A percentile compares a stretch with the other conserved stretches of the same genome.
Conservation (phyloP, 2,797 vertebrate species). For the Erethizon dorsatum region DNA sequence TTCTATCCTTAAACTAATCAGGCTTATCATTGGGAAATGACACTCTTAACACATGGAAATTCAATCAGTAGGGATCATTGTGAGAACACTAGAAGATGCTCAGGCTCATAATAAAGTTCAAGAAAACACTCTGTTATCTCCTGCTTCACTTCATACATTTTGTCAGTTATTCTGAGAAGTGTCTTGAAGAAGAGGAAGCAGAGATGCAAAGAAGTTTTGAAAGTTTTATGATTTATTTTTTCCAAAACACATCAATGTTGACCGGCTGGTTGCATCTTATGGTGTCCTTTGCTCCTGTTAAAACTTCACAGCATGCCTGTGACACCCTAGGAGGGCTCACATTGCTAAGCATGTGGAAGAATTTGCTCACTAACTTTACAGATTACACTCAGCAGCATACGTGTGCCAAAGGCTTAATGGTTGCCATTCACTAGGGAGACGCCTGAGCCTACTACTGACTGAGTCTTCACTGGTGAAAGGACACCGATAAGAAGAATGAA, state of each 20-base stretch:
- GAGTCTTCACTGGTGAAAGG: constrained; percentile 61
- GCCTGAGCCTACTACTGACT: not conserved
- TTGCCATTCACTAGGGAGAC: constrained; percentile 54
- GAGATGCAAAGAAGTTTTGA: not conserved
- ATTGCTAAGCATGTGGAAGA: not conserved
- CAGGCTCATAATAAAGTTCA: not conserved
- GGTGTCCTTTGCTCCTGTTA: not conserved
- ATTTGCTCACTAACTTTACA: not conserved
- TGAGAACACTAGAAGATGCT: not conserved
- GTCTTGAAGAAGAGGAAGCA: not conserved
- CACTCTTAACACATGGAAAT: not conserved
- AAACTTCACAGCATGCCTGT: not conserved
- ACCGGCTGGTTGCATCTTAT: not conserved
- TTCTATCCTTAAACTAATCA: not conserved
- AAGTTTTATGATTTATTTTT: not conserved
- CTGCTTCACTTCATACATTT: not conserved
- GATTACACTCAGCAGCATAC: not conserved
- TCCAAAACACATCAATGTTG: not conserved
- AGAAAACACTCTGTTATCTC: not conserved
- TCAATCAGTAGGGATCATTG: not conserved
- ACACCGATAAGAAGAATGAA: constrained; percentile 72
- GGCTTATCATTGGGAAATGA: not conserved
- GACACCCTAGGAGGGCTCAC: not conserved
- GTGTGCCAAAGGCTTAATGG: constrained; percentile 28
- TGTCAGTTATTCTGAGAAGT: not conserved